phyloP scores from a whole-genome alignment of 2,888 invertebrate species.

The Druceiella hillmani region DNA sequence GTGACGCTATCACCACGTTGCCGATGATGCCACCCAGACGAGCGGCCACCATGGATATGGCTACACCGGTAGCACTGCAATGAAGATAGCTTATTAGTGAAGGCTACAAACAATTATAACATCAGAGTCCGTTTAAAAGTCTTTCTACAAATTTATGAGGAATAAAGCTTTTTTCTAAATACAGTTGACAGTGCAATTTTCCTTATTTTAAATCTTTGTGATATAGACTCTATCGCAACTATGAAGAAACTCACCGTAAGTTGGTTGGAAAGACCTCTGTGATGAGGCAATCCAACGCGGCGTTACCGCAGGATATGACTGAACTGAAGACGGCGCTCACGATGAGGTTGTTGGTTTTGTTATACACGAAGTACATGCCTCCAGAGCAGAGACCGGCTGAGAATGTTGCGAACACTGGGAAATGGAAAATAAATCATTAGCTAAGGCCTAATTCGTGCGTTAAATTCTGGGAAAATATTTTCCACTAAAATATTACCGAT shows the following conservation, averaged over 20 bases:
- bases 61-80: slow-evolving; percentile 82
- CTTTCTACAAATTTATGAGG: too few species aligned
- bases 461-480: too few species aligned
- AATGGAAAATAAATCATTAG: slow-evolving; percentile 27
- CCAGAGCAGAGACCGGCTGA: slow-evolving; percentile 80
- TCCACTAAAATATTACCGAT: too few species aligned
- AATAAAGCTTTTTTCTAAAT: too few species aligned
- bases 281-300: slow-evolving; percentile 85
- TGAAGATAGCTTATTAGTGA: too few species aligned
- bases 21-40: slow-evolving; percentile 84
- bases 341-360: slow-evolving; percentile 75
- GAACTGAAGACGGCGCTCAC: slow-evolving; percentile 84
- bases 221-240: too few species aligned
- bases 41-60: slow-evolving; percentile 85
- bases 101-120: too few species aligned
- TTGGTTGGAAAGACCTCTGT: slow-evolving; percentile 92
- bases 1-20: slow-evolving; percentile 81
- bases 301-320: slow-evolving; percentile 84
- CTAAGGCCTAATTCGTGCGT: not conserved
- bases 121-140: too few species aligned
- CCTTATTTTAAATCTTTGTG: too few species aligned
- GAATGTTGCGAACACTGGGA: slow-evolving; percentile 77
- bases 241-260: slow-evolving; percentile 56
- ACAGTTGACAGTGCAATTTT: too few species aligned
- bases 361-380: slow-evolving; percentile 79